phyloP scores from a whole-genome alignment of 2,797 vertebrate genomes.

The Eulemur albifrons region DNA sequence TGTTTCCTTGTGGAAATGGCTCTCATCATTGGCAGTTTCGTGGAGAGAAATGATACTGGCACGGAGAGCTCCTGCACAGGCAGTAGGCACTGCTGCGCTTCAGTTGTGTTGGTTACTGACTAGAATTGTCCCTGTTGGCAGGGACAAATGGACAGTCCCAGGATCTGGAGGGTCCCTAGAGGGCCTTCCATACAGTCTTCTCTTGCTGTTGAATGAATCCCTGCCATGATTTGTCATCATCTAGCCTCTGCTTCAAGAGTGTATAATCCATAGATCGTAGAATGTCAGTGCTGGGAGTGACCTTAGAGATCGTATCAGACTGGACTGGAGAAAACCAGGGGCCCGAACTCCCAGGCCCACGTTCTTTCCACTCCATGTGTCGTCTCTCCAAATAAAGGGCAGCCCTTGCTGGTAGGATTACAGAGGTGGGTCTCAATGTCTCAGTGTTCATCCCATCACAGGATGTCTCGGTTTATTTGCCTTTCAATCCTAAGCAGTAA shows the following conservation, averaged over 20 bases:
- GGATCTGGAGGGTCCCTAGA: neutral
- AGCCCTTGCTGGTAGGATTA: neutral
- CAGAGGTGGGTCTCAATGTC: neutral
- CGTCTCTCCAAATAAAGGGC: neutral
- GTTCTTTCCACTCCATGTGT: neutral
- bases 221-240: neutral
- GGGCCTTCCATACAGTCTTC: neutral
- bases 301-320: neutral
- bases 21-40: neutral
- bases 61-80: neutral
- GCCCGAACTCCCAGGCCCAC: neutral
- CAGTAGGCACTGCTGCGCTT: neutral
- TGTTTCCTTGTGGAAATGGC: neutral
- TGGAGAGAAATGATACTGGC: neutral
- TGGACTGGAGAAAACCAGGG: neutral
- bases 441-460: neutral
- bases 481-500: conserved; percentile 7
- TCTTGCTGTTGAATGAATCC: neutral
- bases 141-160: neutral
- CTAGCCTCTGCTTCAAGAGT: neutral
- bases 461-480: neutral
- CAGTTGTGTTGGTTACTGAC: too few relatives aligned
- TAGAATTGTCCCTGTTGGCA: neutral
- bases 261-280: neutral
- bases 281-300: neutral